Evolutionary conservation across 2,113 vertebrate species (phyloP).

Genomic region (Pseudopipra pipra): DNA sequence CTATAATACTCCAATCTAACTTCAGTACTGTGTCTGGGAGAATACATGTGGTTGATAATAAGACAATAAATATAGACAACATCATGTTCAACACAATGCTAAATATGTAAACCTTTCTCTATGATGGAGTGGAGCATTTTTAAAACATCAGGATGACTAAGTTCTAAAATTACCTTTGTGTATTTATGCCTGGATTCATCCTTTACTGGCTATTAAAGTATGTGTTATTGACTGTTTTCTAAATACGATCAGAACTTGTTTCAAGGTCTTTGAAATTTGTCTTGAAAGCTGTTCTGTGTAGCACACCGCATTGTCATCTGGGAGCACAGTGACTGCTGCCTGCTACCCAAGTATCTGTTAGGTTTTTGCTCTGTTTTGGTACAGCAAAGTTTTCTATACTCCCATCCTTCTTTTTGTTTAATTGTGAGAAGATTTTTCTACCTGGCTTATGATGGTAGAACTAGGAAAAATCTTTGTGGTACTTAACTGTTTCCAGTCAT

Average conservation of each 20-base stretch:
- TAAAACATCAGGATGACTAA: not conserved
- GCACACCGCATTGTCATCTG: not conserved
- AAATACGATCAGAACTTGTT: not conserved
- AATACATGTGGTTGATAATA: not conserved
- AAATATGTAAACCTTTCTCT: not conserved
- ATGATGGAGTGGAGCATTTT: not conserved
- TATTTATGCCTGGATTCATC: not conserved
- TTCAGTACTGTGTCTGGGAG: not conserved
- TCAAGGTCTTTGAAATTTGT: not conserved
- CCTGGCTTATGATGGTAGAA: not conserved
- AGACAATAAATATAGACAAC: not conserved
- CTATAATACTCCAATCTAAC: not conserved
- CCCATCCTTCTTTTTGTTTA: not conserved
- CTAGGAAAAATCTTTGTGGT: not conserved
- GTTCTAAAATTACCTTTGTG: not conserved
- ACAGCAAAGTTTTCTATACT: not conserved
- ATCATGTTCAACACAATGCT: not conserved
- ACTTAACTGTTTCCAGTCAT: not conserved
- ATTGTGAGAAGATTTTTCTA: not conserved
- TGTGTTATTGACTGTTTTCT: not conserved
- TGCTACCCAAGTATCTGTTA: not conserved
- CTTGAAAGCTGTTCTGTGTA: not conserved
- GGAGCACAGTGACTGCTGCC: not conserved
- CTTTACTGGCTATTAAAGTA: not conserved
- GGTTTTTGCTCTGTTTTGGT: not conserved